Evolutionary conservation across 1,140 invertebrate species (phyloP), one percentile per base, ranked within the genome.

Genomic region (Achatina immaculata): DNA sequence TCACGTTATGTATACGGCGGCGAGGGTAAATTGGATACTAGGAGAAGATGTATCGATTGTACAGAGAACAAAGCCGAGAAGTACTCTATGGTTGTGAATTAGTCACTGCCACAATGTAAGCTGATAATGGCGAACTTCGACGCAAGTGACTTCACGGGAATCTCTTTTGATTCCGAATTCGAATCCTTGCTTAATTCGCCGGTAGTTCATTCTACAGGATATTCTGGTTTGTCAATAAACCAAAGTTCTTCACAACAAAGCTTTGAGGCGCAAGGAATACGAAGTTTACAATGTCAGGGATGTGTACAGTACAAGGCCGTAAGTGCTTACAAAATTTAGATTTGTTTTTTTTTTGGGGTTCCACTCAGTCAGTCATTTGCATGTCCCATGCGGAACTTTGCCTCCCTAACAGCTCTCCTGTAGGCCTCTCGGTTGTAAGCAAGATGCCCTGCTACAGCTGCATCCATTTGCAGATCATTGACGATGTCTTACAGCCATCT

Each of bases 121-220:
- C 2, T 69, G 19, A 28, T 42, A 43, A 69, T 69, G 68, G 68
- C 38, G 38, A 0, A n/a, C 1, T 69, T 69, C 6, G 68, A 69
- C n/a, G 68, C 36, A 42, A 69, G 40, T 40, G 68, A 69, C 9
- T 69, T 69, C 21, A 3, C 38, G 3, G 40, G 36, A 40, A 1
- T 69, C 36, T 19, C 36, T 1, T 69, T 69, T 69, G 68, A 69
- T 21, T 40, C 36, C 0, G 68, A 69, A 1, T 69, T 69, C 14
- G 40, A 69, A 11, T 42, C 68, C 6, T 69, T 69, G 7, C 68
- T 69, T 69, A 38, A 24, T 69, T 69, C 42, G 24, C 68, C 68
- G 68, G 68, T 24, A 24, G 24, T 11, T 51, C 48, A 24, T 14
- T 14, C 36, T 40, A 43, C 3, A 1, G 36, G 68, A 62, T n/a